A percentile compares a stretch with the other conserved stretches of the same genome.
Evolutionary conservation across 1,140 invertebrate species (phyloP).

Genomic region (Drosophila mauritiana): DNA sequence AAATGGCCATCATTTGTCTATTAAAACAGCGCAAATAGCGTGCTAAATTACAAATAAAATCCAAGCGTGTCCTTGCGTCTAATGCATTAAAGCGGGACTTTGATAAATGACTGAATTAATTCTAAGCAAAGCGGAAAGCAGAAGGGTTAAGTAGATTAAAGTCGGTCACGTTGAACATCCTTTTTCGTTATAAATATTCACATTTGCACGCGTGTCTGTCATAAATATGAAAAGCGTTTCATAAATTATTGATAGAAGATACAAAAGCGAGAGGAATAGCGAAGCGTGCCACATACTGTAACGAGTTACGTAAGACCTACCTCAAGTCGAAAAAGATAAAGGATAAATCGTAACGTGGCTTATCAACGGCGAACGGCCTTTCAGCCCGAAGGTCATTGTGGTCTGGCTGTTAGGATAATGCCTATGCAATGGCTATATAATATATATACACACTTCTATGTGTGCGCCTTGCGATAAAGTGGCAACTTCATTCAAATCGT

Average conservation of each 20-base stretch:
- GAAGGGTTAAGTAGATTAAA: constrained; percentile 3
- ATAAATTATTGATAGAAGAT: constrained; percentile 53
- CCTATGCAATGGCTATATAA: constrained; percentile 29
- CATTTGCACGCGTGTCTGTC: constrained; percentile 50
- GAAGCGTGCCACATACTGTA: background rate
- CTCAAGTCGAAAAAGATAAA: constrained; percentile 41
- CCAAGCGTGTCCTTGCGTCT: constrained; percentile 9
- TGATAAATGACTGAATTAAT: constrained; percentile 56
- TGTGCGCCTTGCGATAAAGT: constrained; percentile 35
- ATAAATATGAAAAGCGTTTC: constrained; percentile 63
- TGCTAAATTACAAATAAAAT: constrained; percentile 38
- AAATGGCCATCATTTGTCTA: constrained; percentile 52
- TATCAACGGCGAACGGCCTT: constrained; percentile 33
- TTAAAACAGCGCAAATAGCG: constrained; percentile 49
- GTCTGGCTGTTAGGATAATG: constrained; percentile 30
- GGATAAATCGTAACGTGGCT: constrained; percentile 52
- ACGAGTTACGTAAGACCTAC: constrained; percentile 40
- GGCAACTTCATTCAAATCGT: constrained; percentile 62
- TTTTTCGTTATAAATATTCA: constrained; percentile 35
- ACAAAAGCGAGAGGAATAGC: background rate
- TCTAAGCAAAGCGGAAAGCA: background rate
- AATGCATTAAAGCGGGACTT: constrained; percentile 18
- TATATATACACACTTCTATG: constrained; percentile 10
- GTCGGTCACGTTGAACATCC: constrained; percentile 8
- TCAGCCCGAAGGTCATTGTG: constrained; percentile 20